Percentiles rank a stretch among this genome's conserved stretches.
Evolutionary conservation across 64 coral and sea anemone species (phyloP).

Genomic region (Trachythela sp.): DNA sequence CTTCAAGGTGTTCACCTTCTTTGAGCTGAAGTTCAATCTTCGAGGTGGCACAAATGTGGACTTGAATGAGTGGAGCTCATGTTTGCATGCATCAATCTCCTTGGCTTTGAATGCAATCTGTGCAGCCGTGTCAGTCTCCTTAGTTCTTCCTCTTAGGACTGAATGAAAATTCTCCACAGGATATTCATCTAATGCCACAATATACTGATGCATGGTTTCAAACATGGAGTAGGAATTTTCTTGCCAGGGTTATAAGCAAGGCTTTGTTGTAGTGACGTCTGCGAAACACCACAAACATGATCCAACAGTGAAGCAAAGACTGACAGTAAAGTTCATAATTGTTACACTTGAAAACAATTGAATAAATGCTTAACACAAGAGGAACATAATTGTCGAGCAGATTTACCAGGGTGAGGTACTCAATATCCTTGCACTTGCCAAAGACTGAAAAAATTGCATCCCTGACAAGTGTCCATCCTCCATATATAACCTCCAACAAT

Average conservation of each 20-base stretch:
- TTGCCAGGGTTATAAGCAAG: neutral
- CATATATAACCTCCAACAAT: conserved; percentile 23
- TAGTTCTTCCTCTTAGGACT: neutral
- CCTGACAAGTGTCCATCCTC: conserved; percentile 31
- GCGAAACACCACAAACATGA: too few species aligned
- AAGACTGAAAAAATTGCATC: conserved; percentile 28
- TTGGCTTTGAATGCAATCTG: neutral
- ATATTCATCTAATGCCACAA: too few species aligned
- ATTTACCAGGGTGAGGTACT: too few species aligned
- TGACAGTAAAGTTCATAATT: too few species aligned
- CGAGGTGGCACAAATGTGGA: neutral
- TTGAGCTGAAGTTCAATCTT: neutral
- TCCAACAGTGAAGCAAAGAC: too few species aligned
- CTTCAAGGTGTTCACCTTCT: neutral
- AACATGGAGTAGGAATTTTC: too few species aligned
- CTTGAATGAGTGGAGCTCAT: neutral
- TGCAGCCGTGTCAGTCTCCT: neutral
- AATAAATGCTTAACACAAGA: too few species aligned
- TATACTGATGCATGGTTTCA: too few species aligned
- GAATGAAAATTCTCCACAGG: conserved; percentile 1
- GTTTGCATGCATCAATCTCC: neutral
- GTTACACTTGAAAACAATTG: too few species aligned
- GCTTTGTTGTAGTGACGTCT: conserved; percentile 14
- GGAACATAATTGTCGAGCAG: too few species aligned
- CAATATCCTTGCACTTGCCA: conserved; percentile 25